Conservation (phyloP, 2,113 vertebrate genomes). For the Marmota monax region DNA sequence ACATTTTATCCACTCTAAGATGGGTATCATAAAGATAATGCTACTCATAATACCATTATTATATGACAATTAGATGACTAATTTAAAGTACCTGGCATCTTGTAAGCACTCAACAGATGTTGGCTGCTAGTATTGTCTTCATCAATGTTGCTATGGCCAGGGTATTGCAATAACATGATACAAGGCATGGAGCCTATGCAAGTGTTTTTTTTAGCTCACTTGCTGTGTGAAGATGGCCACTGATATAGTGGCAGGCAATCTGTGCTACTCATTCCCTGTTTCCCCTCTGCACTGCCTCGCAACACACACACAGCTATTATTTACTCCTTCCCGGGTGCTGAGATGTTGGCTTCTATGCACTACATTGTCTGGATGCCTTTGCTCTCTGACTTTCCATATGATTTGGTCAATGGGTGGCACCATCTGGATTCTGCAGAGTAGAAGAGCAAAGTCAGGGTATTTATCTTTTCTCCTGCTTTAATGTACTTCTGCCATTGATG, state of each 20-base stretch:
- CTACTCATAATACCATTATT: neutral
- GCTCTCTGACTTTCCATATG: constrained; percentile 9
- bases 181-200: neutral
- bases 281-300: too few species aligned
- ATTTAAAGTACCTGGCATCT: neutral
- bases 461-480: neutral
- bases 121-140: neutral
- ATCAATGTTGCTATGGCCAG: neutral
- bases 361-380: neutral
- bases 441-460: neutral
- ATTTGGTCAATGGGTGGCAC: neutral
- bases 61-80: constrained; percentile 26
- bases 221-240: constrained; percentile 14
- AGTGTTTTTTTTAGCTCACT: neutral
- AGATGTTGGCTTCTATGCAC: neutral
- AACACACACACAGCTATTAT: neutral
- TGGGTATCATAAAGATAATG: neutral
- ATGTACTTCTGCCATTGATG: neutral
- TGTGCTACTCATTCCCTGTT: neutral
- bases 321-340: neutral
- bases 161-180: neutral
- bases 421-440: neutral
- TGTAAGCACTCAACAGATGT: neutral
- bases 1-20: constrained; percentile 51
- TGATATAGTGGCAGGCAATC: neutral